phyloP scores from a whole-genome alignment of 2,113 vertebrate species.

The Hyaena hyaena region DNA sequence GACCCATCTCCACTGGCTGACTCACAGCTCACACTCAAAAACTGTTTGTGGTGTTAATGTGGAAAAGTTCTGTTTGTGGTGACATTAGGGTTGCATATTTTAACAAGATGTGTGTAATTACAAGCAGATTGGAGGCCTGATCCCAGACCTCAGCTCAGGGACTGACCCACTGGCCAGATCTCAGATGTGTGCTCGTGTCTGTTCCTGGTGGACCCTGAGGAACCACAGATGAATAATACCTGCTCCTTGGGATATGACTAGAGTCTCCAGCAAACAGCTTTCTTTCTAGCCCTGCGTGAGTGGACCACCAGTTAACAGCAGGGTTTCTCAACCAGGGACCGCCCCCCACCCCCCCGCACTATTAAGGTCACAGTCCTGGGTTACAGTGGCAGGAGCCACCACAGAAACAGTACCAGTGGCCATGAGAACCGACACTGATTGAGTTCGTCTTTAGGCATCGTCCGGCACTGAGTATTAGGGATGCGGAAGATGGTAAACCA shows the following conservation, averaged over 20 bases:
- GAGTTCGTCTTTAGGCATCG: background rate
- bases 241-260: background rate
- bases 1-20: background rate
- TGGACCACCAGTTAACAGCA: background rate
- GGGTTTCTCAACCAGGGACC: background rate
- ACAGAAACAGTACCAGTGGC: background rate
- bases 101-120: constrained; percentile 5
- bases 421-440: background rate
- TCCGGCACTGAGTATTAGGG: no score
- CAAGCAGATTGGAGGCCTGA: background rate
- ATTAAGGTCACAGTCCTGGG: background rate
- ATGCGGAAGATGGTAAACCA: background rate
- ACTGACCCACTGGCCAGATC: background rate
- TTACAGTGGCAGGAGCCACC: background rate
- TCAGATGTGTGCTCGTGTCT: background rate
- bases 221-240: background rate
- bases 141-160: background rate
- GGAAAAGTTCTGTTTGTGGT: background rate
- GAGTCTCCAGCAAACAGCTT: background rate
- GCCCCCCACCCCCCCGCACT: background rate
- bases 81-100: constrained; percentile 4
- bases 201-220: background rate
- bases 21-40: constrained; percentile 10
- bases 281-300: background rate
- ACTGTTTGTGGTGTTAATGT: background rate